phyloP scores from a whole-genome alignment of 2,113 vertebrate species.

The Corythoichthys haematopterus region DNA sequence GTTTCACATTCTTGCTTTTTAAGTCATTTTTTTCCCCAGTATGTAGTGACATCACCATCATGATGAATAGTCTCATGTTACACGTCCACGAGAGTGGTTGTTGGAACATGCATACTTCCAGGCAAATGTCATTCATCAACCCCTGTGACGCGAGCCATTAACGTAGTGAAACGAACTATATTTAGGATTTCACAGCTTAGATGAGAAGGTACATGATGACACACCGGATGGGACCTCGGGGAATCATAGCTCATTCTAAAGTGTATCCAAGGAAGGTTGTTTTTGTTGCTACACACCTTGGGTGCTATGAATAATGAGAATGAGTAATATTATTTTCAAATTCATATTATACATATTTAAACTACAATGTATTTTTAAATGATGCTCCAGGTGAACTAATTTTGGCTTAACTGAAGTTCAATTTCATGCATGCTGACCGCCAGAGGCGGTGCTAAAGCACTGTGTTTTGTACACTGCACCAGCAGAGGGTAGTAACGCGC shows the following conservation, averaged over 20 bases:
- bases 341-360: background rate
- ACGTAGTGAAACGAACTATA: slow-evolving; percentile 13
- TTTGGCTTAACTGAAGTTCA: background rate
- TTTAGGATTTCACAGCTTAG: background rate
- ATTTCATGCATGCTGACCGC: too few relatives aligned
- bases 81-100: background rate
- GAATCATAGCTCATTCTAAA: background rate
- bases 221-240: slow-evolving; percentile 15
- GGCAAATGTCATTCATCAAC: background rate
- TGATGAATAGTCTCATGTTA: background rate
- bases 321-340: background rate
- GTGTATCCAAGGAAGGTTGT: background rate
- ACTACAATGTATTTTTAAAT: background rate
- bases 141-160: background rate
- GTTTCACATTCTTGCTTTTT: background rate
- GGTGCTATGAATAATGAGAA: background rate
- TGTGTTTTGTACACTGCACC: background rate
- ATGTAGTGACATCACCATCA: slow-evolving; percentile 17
- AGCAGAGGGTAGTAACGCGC: slow-evolving; percentile 32
- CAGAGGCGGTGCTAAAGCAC: too few relatives aligned
- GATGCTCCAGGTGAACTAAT: background rate
- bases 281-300: background rate
- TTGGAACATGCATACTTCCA: slow-evolving; percentile 4
- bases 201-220: background rate
- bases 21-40: slow-evolving; percentile 7